Percentiles rank a stretch among this genome's conserved stretches.
Evolutionary conservation across 2,113 vertebrate species (phyloP).

Genomic region (Microcebus murinus): DNA sequence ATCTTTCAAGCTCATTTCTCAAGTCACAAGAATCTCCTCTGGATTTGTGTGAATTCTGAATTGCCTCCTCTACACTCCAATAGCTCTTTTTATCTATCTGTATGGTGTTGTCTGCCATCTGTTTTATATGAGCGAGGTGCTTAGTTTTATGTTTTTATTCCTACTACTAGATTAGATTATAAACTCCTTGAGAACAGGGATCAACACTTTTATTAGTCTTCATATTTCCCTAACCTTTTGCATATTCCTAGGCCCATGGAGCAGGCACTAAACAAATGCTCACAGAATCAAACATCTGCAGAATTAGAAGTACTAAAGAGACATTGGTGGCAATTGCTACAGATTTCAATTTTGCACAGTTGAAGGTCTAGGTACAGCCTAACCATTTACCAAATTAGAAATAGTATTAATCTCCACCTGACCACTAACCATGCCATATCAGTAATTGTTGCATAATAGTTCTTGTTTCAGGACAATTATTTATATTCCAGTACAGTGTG

Average conservation of each 20-base stretch:
- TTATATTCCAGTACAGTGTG: not conserved
- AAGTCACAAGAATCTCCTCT: not conserved
- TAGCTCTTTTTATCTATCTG: not conserved
- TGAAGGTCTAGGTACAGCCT: not conserved
- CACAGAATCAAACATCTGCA: not conserved
- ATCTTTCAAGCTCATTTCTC: not conserved
- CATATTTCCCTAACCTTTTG: not conserved
- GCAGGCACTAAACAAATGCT: not conserved
- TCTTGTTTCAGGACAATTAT: not conserved
- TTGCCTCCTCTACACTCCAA: not conserved
- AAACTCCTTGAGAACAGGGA: not conserved
- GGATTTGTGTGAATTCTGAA: not conserved
- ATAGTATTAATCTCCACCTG: not conserved
- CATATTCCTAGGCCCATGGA: not conserved
- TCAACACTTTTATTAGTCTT: not conserved
- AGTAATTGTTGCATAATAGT: not conserved
- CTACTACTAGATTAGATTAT: conserved; percentile 27
- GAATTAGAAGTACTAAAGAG: not conserved
- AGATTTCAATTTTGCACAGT: not conserved
- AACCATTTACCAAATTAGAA: not conserved
- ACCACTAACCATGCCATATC: not conserved
- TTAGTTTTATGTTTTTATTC: conserved; percentile 16
- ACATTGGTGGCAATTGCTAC: not conserved
- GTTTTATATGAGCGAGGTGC: not conserved
- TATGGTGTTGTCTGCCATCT: not conserved